Evolutionary conservation across 2,888 invertebrate species (phyloP).

Genomic region (Slavum lentiscoides): DNA sequence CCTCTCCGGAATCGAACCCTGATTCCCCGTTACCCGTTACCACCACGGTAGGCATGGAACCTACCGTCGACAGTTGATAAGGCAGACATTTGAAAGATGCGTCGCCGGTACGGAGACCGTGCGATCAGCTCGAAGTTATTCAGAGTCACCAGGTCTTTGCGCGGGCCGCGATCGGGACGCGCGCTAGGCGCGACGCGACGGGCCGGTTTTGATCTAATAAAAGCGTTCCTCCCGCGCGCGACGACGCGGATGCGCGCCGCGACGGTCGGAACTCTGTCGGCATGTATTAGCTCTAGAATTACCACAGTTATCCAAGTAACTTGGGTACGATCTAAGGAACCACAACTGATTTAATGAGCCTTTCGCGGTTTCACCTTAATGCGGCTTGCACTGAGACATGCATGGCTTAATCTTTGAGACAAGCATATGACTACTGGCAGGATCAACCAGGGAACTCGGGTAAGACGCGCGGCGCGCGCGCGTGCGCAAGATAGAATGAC

Average conservation of each 20-base stretch:
- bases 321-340: slow-evolving; percentile 64
- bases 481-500: too few species aligned
- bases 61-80: slow-evolving; percentile 72
- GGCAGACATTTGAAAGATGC: slow-evolving; percentile 70
- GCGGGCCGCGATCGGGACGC: slow-evolving; percentile 60
- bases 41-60: slow-evolving; percentile 70
- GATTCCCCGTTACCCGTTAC: slow-evolving; percentile 75
- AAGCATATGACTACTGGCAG: slow-evolving; percentile 60
- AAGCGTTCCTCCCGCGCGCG: slow-evolving; percentile 60
- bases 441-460: too few species aligned
- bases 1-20: slow-evolving; percentile 76
- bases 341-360: slow-evolving; percentile 68
- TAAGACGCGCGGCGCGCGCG: too few species aligned
- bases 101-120: slow-evolving; percentile 63
- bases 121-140: slow-evolving; percentile 27
- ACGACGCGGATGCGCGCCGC: slow-evolving; percentile 58
- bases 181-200: slow-evolving; percentile 56
- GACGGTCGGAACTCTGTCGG: slow-evolving; percentile 63
- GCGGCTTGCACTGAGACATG: slow-evolving; percentile 68
- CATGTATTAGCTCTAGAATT: slow-evolving; percentile 73
- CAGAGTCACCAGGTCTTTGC: slow-evolving; percentile 56
- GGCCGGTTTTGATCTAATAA: slow-evolving; percentile 66
- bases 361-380: slow-evolving; percentile 66
- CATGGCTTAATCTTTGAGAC: slow-evolving; percentile 72
- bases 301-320: slow-evolving; percentile 63